A percentile compares a stretch with the other conserved stretches of the same genome.
Conservation (phyloP, 2,113 vertebrate genomes). For the Ia io region DNA sequence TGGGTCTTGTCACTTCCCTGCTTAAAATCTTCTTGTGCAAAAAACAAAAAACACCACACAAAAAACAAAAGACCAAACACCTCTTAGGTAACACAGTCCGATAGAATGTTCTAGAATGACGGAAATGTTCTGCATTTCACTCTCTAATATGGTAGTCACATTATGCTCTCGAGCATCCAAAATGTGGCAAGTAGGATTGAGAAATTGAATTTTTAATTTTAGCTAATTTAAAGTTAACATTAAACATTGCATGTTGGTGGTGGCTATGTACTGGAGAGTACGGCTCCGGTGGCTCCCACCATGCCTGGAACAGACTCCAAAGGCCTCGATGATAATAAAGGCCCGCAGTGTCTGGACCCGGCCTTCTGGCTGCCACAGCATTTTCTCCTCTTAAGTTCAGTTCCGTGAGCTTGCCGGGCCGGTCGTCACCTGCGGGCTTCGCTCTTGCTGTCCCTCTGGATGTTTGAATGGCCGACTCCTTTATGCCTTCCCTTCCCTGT, state of each 20-base stretch:
- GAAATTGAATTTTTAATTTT: neutral
- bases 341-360: rapidly evolving
- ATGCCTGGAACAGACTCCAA: rapidly evolving
- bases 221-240: neutral
- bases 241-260: rapidly evolving
- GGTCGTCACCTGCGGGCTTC: rapidly evolving
- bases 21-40: neutral
- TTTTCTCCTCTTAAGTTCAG: neutral
- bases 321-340: neutral
- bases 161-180: neutral
- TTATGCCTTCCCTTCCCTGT: neutral
- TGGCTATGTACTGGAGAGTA: rapidly evolving
- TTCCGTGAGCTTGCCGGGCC: too few species aligned
- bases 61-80: neutral
- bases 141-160: neutral
- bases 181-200: neutral
- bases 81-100: neutral
- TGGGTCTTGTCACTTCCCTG: neutral
- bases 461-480: rapidly evolving
- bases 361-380: neutral
- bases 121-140: rapidly evolving
- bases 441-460: neutral
- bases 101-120: neutral
- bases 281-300: rapidly evolving
- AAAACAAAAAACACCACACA: neutral